phyloP scores from a whole-genome alignment of 2,113 vertebrate genomes.

The Corythaixoides concolor region DNA sequence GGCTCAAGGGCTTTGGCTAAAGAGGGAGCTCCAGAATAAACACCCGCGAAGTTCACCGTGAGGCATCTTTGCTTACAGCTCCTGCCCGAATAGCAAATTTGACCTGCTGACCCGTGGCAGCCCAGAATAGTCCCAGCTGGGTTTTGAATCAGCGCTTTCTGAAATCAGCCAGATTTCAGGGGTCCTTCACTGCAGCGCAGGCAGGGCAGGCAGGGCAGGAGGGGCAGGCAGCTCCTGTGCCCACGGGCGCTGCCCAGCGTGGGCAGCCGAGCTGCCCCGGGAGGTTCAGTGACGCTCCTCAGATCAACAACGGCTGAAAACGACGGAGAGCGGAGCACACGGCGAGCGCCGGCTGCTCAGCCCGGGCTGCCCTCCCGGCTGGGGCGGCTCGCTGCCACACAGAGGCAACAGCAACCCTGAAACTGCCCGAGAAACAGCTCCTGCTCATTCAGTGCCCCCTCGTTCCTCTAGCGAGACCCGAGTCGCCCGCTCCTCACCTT shows the following conservation, averaged over 20 bases:
- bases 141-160: neutral
- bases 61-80: neutral
- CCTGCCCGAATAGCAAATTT: neutral
- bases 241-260: neutral
- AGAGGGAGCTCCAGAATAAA: neutral
- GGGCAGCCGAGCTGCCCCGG: neutral
- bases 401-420: neutral
- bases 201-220: neutral
- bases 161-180: neutral
- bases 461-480: accelerated
- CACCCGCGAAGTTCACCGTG: neutral
- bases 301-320: neutral
- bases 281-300: neutral
- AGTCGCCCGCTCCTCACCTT: neutral
- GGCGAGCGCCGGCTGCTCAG: neutral
- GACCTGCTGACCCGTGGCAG: accelerated
- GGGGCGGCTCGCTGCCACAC: neutral
- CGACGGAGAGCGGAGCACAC: neutral
- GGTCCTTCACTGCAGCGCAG: neutral
- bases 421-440: neutral
- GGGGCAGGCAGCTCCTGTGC: neutral
- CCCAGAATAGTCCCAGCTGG: neutral
- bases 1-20: neutral
- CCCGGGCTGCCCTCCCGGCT: accelerated
- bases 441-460: too few relatives aligned